These are phyloP conservation scores for Ichneumon xanthorius DNA, from an alignment of 2,888 invertebrate species.

Conservation along the genomic window DNA sequence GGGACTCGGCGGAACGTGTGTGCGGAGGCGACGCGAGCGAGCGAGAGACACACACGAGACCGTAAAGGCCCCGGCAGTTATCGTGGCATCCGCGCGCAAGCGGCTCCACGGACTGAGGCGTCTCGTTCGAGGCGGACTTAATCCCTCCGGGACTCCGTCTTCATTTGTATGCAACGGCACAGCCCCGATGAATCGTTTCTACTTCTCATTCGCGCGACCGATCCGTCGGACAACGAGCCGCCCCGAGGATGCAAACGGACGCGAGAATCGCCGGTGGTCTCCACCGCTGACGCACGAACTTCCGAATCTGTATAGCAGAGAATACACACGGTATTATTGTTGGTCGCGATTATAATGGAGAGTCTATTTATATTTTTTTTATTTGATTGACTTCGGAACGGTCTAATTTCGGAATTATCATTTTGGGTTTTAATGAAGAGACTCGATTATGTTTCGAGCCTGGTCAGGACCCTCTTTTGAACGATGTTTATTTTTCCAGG, in stretches of 20 bases:
- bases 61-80: background rate
- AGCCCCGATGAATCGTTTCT: slow-evolving; percentile 5
- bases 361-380: too few relatives aligned
- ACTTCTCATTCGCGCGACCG: slow-evolving; percentile 1
- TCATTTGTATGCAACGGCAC: slow-evolving; percentile 36
- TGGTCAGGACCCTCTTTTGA: too few relatives aligned
- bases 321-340: background rate
- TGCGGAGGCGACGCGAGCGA: background rate
- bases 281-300: slow-evolving; percentile 23
- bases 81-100: background rate
- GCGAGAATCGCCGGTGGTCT: slow-evolving; percentile 5
- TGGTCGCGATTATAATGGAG: background rate
- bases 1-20: slow-evolving; percentile 3
- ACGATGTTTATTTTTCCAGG: too few relatives aligned
- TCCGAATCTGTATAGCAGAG: slow-evolving; percentile 17
- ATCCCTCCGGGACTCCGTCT: slow-evolving; percentile 10
- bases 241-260: slow-evolving; percentile 13
- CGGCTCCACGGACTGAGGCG: slow-evolving; percentile 16
- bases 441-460: too few relatives aligned
- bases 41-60: slow-evolving; percentile 2
- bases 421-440: too few relatives aligned
- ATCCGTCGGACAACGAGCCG: background rate
- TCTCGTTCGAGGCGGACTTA: background rate
- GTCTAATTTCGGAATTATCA: too few relatives aligned
- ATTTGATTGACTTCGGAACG: too few relatives aligned